Base-by-base conservation (phyloP, 2,797 vertebrate genomes). In the Platalea minor region DNA sequence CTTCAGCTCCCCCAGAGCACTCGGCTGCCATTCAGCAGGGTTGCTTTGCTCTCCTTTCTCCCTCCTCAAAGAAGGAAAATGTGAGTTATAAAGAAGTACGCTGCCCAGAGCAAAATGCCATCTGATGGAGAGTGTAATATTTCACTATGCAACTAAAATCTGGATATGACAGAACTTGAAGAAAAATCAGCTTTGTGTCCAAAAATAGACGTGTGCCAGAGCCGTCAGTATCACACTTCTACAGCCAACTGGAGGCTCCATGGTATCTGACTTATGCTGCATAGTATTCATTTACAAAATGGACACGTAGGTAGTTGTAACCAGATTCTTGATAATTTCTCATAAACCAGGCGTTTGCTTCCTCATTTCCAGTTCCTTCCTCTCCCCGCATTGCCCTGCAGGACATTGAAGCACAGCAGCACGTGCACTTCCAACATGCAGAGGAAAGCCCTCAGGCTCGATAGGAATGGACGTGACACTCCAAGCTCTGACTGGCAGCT, bases 391-490 rank as follows among this genome's bases (percentile, higher is more conserved):
- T 3, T 29, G 39, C 46, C 59, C 33, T 5, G 11, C 65, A 68
- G 65, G 45, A 25, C 11, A 0, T 1, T 1, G 29, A 80, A 87
- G 48, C 54, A 53, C 60, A 73, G 37, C n/a, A 37, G 33, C 69
- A 26, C 2, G 0, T 3, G 3, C 31, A 11, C 46, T 37, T 65
- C 31, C 51, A 76, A 25, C 14, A 21, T 0, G 1, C 0, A 7
- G 16, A 76, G 25, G 17, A 41, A 77, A 57, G 5, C 35, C 28
- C 35, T 56, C 28, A 2, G 45, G 17, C 24, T 67, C 7, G 0
- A 1, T 3, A 19, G 35, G 53, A 21, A 24, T 0, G 3, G 48
- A 19, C 2, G 0, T 2, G 16, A 25, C 13, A 1, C 17, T 16
- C 56, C 78, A 53, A 4, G 4, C 18, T 72, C 77, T 13, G 20